phyloP scores from a whole-genome alignment of 1,140 invertebrate species.

The Caenorhabditis latens region DNA sequence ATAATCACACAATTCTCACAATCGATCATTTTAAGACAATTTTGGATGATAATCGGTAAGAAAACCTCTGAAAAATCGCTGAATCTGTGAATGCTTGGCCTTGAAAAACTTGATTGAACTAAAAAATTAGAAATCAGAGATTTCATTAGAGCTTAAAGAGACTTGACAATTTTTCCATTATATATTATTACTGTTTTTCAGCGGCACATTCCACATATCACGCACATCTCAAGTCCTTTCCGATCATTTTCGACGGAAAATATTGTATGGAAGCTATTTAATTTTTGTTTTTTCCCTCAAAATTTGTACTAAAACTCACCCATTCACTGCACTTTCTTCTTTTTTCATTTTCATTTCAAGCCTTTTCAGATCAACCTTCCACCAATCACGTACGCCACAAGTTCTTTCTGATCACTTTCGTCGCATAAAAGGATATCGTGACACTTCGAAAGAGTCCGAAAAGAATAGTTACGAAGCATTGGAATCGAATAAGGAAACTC shows the following conservation, averaged over 20 bases:
- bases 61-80: slow-evolving; percentile 85
- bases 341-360: slow-evolving; percentile 10
- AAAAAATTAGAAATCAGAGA: no score
- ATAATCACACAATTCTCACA: slow-evolving; percentile 61
- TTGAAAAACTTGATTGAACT: no score
- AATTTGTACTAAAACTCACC: neutral
- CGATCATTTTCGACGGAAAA: slow-evolving; percentile 19
- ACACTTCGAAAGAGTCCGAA: neutral
- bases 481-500: neutral
- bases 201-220: slow-evolving; percentile 83
- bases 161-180: slow-evolving; percentile 6
- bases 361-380: slow-evolving; percentile 81
- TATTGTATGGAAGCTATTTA: neutral
- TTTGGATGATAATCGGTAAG: slow-evolving; percentile 82
- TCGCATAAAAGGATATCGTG: neutral
- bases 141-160: neutral
- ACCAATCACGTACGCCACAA: slow-evolving; percentile 79
- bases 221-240: slow-evolving; percentile 79
- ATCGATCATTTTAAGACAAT: slow-evolving; percentile 78
- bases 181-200: slow-evolving; percentile 31
- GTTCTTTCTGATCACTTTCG: slow-evolving; percentile 77
- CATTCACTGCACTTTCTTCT: neutral
- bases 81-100: no score
- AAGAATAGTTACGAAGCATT: neutral
- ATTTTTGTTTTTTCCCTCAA: neutral